Conservation (phyloP, 2,113 vertebrate species). For the Struthio camelus region DNA sequence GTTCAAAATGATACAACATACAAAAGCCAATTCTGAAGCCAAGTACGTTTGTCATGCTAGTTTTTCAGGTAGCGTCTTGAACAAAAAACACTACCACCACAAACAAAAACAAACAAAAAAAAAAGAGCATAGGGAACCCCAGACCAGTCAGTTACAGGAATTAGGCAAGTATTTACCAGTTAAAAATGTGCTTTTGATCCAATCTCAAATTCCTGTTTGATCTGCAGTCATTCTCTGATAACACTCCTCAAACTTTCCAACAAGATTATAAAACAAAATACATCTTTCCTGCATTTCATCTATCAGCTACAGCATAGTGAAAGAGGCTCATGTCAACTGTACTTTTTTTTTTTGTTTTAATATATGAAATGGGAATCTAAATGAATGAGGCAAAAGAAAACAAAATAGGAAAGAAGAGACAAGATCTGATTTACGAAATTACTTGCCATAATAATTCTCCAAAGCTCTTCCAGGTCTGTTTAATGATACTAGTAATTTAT, state of each 20-base stretch:
- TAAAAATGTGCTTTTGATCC: not conserved
- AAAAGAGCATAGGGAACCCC: not conserved
- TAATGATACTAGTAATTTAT: not conserved
- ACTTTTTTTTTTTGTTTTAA: not conserved
- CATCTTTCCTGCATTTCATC: rapidly evolving
- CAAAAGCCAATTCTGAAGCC: not conserved
- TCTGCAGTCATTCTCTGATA: not conserved
- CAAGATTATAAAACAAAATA: not conserved
- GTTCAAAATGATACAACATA: rapidly evolving
- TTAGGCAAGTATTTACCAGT: not conserved
- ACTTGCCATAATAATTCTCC: not conserved
- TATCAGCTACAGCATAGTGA: not conserved
- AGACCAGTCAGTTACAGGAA: not conserved
- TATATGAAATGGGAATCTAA: not conserved
- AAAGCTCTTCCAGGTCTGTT: not conserved
- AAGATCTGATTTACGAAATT: not conserved
- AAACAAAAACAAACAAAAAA: no score
- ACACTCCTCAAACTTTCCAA: not conserved
- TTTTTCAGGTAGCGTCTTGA: not conserved
- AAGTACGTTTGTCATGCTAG: rapidly evolving
- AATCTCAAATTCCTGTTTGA: not conserved
- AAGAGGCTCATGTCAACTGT: not conserved
- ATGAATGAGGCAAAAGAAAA: not conserved
- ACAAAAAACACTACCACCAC: no score
- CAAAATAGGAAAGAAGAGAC: not conserved